phyloP scores from a whole-genome alignment of 2,888 invertebrate genomes.

The Ectemnius continuus region DNA sequence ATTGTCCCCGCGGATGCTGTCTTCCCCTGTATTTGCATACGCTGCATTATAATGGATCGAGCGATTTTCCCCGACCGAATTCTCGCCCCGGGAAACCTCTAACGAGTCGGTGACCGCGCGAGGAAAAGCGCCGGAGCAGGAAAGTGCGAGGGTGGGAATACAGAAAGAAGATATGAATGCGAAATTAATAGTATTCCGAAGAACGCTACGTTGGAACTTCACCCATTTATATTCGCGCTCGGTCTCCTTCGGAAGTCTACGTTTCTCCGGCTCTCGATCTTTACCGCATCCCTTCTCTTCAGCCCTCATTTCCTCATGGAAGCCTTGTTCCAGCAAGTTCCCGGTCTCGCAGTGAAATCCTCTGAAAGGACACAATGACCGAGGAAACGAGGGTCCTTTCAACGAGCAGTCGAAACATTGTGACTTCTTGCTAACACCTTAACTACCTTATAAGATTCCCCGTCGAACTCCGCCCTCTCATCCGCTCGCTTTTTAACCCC shows the following conservation, averaged over 20 bases:
- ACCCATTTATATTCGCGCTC: slow-evolving; percentile 58
- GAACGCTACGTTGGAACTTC: slow-evolving; percentile 46
- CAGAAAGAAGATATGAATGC: slow-evolving; percentile 62
- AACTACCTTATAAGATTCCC: background rate
- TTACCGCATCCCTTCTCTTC: background rate
- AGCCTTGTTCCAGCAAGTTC: no score
- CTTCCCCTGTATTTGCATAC: slow-evolving; percentile 49
- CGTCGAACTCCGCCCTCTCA: no score
- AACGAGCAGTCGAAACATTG: background rate
- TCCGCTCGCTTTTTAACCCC: background rate
- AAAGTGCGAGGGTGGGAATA: slow-evolving; percentile 6
- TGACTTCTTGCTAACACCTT: background rate
- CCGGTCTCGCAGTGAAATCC: no score
- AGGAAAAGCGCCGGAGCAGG: slow-evolving; percentile 4
- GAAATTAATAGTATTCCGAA: slow-evolving; percentile 65
- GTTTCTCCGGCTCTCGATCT: slow-evolving; percentile 3
- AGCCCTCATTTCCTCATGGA: background rate
- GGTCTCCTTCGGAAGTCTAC: slow-evolving; percentile 36
- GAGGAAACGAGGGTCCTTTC: background rate
- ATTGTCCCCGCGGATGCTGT: slow-evolving; percentile 16
- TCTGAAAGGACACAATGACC: background rate
- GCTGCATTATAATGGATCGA: slow-evolving; percentile 39
- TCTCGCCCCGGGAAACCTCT: slow-evolving; percentile 28
- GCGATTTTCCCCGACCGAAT: background rate
- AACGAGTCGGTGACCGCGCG: slow-evolving; percentile 56